phyloP scores from a whole-genome alignment of 2,888 invertebrate species.

The Oligia fasciuncula region DNA sequence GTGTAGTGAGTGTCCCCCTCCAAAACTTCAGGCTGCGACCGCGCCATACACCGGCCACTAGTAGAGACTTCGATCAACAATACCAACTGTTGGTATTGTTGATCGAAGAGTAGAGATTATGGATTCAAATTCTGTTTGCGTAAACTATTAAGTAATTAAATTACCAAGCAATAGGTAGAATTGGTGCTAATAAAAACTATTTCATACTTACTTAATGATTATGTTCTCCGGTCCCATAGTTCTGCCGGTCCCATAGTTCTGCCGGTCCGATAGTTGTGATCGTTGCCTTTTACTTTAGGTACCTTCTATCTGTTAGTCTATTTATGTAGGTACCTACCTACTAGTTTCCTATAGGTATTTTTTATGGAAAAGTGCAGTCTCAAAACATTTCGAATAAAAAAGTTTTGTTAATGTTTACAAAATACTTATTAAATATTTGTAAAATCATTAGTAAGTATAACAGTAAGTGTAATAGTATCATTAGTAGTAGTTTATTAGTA shows the following conservation, averaged over 20 bases:
- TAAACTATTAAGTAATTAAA: conserved; percentile 17
- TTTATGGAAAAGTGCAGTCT: not conserved
- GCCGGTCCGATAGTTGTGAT: not conserved
- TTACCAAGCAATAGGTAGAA: not conserved
- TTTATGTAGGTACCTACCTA: not conserved
- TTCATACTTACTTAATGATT: not conserved
- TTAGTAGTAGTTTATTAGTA: not conserved
- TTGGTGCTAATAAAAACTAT: not conserved
- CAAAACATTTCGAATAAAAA: not conserved
- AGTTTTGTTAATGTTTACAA: conserved; percentile 10
- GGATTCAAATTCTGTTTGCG: conserved; percentile 1
- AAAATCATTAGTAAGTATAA: not conserved
- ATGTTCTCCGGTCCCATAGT: not conserved
- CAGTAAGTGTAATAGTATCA: too few species aligned
- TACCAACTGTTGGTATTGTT: too few species aligned
- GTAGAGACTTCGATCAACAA: too few species aligned
- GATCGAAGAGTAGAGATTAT: not conserved
- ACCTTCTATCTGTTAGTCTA: not conserved
- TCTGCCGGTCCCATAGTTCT: not conserved
- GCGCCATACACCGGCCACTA: not conserved
- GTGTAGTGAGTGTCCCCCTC: too few species aligned
- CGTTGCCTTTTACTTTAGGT: not conserved
- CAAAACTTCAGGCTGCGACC: too few species aligned
- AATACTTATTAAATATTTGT: not conserved
- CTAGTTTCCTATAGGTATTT: not conserved